A percentile compares a stretch with the other conserved stretches of the same genome.
Evolutionary conservation across 2,113 vertebrate species (phyloP).

Genomic region (Promerops cafer): DNA sequence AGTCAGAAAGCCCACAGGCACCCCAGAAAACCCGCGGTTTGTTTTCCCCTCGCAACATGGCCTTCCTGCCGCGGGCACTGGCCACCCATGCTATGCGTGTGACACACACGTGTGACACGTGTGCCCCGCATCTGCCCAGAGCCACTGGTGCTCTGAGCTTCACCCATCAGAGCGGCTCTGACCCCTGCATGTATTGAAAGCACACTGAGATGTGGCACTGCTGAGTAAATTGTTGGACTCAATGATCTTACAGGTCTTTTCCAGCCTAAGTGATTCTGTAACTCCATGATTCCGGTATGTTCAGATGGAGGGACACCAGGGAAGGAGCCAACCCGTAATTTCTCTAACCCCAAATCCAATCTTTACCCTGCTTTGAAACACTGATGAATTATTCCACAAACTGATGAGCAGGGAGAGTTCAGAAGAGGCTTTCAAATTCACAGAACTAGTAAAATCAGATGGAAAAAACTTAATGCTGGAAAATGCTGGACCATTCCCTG

Average conservation of each 20-base stretch:
- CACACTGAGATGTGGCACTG: not conserved
- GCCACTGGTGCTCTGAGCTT: accelerated
- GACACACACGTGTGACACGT: accelerated
- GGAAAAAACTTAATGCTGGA: conserved; percentile 3
- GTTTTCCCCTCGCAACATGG: accelerated
- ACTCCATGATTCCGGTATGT: accelerated
- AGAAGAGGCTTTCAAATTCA: not conserved
- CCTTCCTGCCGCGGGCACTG: not conserved
- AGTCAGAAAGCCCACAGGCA: not conserved
- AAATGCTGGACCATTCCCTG: not conserved
- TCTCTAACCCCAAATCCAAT: not conserved
- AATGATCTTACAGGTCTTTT: not conserved
- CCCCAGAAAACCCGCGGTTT: not conserved
- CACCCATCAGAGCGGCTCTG: not conserved
- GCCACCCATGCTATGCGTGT: accelerated
- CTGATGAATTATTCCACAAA: conserved; percentile 2
- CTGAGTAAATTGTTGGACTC: not conserved
- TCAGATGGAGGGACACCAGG: not conserved
- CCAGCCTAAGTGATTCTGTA: not conserved
- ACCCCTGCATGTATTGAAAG: not conserved
- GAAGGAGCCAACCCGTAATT: not conserved
- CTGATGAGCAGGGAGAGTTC: not conserved
- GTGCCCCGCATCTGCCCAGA: accelerated
- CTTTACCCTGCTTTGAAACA: not conserved
- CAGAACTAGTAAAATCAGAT: conserved; percentile 17